Base-by-base conservation (phyloP, 1,140 invertebrate species). In the Psilanteris sp. region DNA sequence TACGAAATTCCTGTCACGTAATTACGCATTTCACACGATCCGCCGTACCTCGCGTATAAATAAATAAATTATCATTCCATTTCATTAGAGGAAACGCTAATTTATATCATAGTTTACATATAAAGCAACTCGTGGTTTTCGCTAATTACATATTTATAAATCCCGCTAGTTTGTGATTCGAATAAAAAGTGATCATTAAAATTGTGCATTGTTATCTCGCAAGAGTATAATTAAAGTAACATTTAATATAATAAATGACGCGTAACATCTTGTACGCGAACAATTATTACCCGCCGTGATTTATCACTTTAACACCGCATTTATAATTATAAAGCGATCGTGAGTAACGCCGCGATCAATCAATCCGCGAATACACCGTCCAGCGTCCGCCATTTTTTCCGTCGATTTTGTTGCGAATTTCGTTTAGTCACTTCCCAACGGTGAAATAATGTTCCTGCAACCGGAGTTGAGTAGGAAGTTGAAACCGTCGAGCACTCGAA, bases 361-460 rank as follows among this genome's bases (percentile, higher is more conserved):
- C 61, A 54, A 48, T 55, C 37, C 22, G n/a, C n/a, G 15, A 52
- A 36, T 46, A 15, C 24, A 61, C 37, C 29, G 26, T 34, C 10
- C 18, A 4, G n/a, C 37, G 8, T 41, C 14, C 24, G 13, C n/a
- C n/a, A 34, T 31, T 22, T 44, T 24, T 29, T 39, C 18, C n/a
- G n/a, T n/a, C n/a, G n/a, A n/a, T 11, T 37, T 48, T 44, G 13
- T 16, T 2, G 4, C 10, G n/a, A 29, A 8, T 62, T 62, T 62
- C 15, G 57, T 62, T 22, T 48, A 62, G 57, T 62, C 57, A 62
- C 16, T 62, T 62, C 32, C 57, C 32, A 62, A 48, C 57, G 9
- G 41, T 46, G 36, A 48, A 46, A 44, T 44, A 26, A 18, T 44
- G 8, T 16, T 26, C 39, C 32, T 43, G 22, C 13, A 29, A 39